Base-by-base conservation (phyloP, 2,113 vertebrate species). In the Epinephelus moara region DNA sequence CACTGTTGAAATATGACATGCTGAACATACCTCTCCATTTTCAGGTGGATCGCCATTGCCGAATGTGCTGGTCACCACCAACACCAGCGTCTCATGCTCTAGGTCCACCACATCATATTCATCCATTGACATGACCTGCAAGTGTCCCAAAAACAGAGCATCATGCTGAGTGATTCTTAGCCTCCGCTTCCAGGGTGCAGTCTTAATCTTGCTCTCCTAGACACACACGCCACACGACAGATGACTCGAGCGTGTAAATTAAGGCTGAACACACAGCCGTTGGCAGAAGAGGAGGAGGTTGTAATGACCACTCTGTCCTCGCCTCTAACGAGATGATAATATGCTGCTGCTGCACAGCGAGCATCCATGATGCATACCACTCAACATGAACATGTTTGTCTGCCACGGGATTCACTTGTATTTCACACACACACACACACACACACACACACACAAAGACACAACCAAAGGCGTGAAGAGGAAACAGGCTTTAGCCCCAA, bases 41-140 rank as follows among this genome's bases (percentile, higher is more conserved):
- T 99, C 98, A 1, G 98, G 98, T 0, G 98, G 98, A 68, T 99
- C 98, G 37, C 98, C 98, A 0, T 99, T 99, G 70, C 98, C 98
- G 8, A 99, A 99, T 3, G 98, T 99, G 92, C 98, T 99, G 84
- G 97, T 99, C 73, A 99, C 97, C 82, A 96, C 97, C 56, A 99
- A 90, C 78, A 99, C 97, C 85, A 98, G 93, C 0, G 97, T 97
- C 84, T 99, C 98, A 0, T 99, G 97, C 75, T 99, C 98, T 73
- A 99, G 93, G 86, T 99, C 96, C 52, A 99, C 98, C 0, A 97
- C 94, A 73, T 99, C 98, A 0, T 99, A 99, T 8, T 99, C 98
- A 0, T 99, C 98, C 98, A 99, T 98, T 27, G 97, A 95, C 94
- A 95, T 98, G 75, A 97, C 97, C 98, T 99, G 87, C 27, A 55